These are phyloP conservation scores for Paramormyrops hopkinsi DNA, from an alignment of 2,797 vertebrate genomes.

Conservation along the genomic window DNA sequence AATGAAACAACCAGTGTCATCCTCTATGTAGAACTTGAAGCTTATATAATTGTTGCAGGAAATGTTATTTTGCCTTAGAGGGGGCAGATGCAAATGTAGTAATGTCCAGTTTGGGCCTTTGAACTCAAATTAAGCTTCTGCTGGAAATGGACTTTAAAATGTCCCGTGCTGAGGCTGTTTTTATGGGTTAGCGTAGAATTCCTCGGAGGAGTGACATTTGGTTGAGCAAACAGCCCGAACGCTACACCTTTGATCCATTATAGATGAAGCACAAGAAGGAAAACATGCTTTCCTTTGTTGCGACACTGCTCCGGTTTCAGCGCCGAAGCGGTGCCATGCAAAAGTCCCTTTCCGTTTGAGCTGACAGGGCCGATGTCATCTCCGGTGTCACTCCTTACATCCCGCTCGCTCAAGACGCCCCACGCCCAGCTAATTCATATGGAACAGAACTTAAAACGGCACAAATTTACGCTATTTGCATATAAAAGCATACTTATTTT, in stretches of 20 bases:
- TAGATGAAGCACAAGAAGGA: slow-evolving; percentile 23
- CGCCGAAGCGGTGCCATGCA: background rate
- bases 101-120: background rate
- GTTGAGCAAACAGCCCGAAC: slow-evolving; percentile 20
- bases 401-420: background rate
- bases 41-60: background rate
- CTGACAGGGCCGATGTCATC: background rate
- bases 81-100: background rate
- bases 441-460: background rate
- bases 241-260: slow-evolving; percentile 30
- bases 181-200: background rate
- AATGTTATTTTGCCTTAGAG: background rate
- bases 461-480: background rate
- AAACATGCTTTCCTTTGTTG: slow-evolving; percentile 31
- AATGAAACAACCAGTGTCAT: background rate
- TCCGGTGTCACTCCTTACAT: background rate
- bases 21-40: background rate
- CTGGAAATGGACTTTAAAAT: background rate
- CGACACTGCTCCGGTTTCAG: slow-evolving; percentile 26
- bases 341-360: slow-evolving; percentile 19
- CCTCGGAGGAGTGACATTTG: slow-evolving; percentile 20
- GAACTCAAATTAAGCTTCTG: background rate
- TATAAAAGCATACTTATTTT: slow-evolving; percentile 10
- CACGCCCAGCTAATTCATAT: background rate
- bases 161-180: background rate